Evolutionary conservation across 2,888 invertebrate genomes (phyloP).

Genomic region (Lymantria monacha): DNA sequence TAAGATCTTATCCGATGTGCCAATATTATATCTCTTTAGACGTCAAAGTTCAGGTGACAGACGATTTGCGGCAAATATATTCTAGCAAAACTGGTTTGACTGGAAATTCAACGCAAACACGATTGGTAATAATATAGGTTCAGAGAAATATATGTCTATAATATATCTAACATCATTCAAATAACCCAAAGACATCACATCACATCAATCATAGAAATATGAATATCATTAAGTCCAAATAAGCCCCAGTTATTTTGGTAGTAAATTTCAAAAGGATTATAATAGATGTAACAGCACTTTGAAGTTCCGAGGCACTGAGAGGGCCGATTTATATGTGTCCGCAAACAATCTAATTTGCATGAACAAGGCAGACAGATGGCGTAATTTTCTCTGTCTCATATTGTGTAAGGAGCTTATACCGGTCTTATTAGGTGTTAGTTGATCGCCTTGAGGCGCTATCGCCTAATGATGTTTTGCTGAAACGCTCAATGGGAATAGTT

Average conservation of each 20-base stretch:
- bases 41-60: no score
- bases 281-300: conserved; percentile 35
- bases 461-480: conserved; percentile 14
- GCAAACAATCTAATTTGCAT: conserved; percentile 65
- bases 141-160: no score
- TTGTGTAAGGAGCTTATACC: conserved; percentile 44
- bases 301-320: conserved; percentile 41
- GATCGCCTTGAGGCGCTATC: conserved; percentile 24
- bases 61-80: no score
- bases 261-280: conserved; percentile 37
- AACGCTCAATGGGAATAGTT: neutral
- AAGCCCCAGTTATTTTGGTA: conserved; percentile 22
- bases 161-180: neutral
- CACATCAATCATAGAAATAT: neutral
- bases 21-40: no score
- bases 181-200: neutral
- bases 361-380: conserved; percentile 55
- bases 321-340: conserved; percentile 57
- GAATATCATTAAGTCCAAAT: conserved; percentile 5
- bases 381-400: conserved; percentile 58
- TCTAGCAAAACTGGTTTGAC: no score
- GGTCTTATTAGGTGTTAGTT: conserved; percentile 32
- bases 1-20: no score
- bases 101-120: no score
- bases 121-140: no score